Base-by-base conservation (phyloP, 92 coral and sea anemone genomes). In the Pocillopora grandis region DNA sequence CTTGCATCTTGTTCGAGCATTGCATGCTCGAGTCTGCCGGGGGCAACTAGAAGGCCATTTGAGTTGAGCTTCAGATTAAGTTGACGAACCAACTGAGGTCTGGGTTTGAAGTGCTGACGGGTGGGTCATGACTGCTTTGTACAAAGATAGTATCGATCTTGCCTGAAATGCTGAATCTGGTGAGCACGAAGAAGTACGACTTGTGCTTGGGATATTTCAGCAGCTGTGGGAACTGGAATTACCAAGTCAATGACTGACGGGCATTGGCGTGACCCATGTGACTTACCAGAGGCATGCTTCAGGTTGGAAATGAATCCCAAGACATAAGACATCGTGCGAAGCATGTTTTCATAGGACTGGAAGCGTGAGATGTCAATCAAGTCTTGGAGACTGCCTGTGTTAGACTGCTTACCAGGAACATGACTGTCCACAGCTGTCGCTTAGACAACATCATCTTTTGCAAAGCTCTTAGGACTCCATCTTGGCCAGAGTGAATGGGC, bases 51-150 rank as follows among this genome's bases (percentile, higher is more conserved):
- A 72, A 86, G 86, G 76, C 86, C 86, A 71, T 13, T 35, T n/a
- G 35, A 52, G 62, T 62, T 86, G 58, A 86, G 58, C 76, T 49
- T 66, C 68, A 79, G 86, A 79, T 86, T 79, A 61, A 86, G 75
- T 57, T 86, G 89, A 52, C 85, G 89, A 66, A 86, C 89, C 67
- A 86, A 52, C 75, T 70, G 76, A 35, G 89, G 89, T 55, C 81
- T 52, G 37, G 80, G 48, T 37, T 78, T 69, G 57, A 49, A 27
- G 57, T 60, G 58, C 58, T 33, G 68, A 21, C 71, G 42, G 58
- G 66, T 66, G 60, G 86, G 63, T 27, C 74, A n/a, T 57, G 72
- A 19, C 57, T 82, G 71, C 81, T 68, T 33, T 68, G 56, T 58
- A 56, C 31, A n/a, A 37, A 82, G 82, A 73, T 72, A 82, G 42